Percentiles rank a stretch among this genome's conserved stretches.
phyloP scores from a whole-genome alignment of 2,797 vertebrate species.

The Hydrophis major region DNA sequence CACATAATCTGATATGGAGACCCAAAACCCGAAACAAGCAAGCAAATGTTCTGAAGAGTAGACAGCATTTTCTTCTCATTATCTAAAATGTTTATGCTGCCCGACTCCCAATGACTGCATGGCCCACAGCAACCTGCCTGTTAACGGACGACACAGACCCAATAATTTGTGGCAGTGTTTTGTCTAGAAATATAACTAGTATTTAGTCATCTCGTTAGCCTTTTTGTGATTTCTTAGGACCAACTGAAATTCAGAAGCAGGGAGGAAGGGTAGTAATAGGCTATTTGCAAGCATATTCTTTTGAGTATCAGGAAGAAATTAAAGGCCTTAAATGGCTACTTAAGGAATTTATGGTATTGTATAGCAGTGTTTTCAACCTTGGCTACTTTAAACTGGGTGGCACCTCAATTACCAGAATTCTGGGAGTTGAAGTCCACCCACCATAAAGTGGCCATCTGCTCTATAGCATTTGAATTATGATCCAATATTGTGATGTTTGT shows the following conservation, averaged over 20 bases:
- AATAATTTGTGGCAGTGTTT: background rate
- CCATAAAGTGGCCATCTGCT: background rate
- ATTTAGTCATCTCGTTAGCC: background rate
- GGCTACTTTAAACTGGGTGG: background rate
- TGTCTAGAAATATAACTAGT: background rate
- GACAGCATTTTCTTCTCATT: background rate
- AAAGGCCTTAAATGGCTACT: background rate
- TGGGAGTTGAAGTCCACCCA: background rate
- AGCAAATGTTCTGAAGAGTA: background rate
- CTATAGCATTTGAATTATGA: background rate
- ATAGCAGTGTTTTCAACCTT: background rate
- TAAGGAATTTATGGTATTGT: background rate
- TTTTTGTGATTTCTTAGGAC: background rate
- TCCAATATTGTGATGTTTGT: background rate
- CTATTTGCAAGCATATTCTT: background rate
- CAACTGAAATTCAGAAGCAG: background rate
- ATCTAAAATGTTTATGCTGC: background rate
- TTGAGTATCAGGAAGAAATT: background rate
- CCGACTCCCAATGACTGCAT: background rate
- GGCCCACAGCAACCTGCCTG: background rate
- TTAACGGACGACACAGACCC: background rate
- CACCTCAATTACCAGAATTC: background rate
- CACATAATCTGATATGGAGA: background rate
- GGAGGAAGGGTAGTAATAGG: no score
- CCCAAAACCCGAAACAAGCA: background rate